A percentile compares a stretch with the other conserved stretches of the same genome.
Evolutionary conservation across 1,140 invertebrate species (phyloP).

Genomic region (Laodelphax striatellus): DNA sequence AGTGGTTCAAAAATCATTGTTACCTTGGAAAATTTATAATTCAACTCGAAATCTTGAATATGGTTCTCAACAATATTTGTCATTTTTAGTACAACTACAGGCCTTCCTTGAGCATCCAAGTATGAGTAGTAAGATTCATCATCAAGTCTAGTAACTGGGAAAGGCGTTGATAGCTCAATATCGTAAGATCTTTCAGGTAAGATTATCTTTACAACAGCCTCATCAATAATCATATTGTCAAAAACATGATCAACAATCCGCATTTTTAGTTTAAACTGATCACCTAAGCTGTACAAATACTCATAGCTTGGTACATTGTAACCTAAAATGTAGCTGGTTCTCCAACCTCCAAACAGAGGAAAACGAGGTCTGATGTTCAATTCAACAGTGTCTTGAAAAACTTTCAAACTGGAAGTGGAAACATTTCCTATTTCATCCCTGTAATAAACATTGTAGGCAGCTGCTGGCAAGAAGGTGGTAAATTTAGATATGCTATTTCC

Average conservation of each 20-base stretch:
- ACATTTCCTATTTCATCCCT: constrained; percentile 98
- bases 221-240: constrained; percentile 91
- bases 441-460: constrained; percentile 83
- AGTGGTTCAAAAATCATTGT: neutral
- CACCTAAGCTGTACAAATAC: constrained; percentile 74
- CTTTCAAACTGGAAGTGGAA: constrained; percentile 84
- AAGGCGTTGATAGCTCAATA: constrained; percentile 73
- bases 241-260: constrained; percentile 87
- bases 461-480: constrained; percentile 74
- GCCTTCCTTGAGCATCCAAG: constrained; percentile 84
- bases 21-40: neutral
- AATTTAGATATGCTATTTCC: constrained; percentile 28
- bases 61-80: constrained; percentile 90
- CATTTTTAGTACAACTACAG: constrained; percentile 75
- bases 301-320: constrained; percentile 96
- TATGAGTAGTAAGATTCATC: constrained; percentile 83
- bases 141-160: constrained; percentile 55
- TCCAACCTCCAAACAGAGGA: constrained; percentile 97
- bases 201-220: constrained; percentile 78
- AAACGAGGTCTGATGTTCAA: constrained; percentile 88
- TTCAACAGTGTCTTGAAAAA: constrained; percentile 85
- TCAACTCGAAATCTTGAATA: constrained; percentile 53
- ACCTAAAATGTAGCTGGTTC: constrained; percentile 89
- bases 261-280: constrained; percentile 59
- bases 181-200: constrained; percentile 83